phyloP scores from a whole-genome alignment of 2,888 invertebrate species.

The Heliothis peltigera region DNA sequence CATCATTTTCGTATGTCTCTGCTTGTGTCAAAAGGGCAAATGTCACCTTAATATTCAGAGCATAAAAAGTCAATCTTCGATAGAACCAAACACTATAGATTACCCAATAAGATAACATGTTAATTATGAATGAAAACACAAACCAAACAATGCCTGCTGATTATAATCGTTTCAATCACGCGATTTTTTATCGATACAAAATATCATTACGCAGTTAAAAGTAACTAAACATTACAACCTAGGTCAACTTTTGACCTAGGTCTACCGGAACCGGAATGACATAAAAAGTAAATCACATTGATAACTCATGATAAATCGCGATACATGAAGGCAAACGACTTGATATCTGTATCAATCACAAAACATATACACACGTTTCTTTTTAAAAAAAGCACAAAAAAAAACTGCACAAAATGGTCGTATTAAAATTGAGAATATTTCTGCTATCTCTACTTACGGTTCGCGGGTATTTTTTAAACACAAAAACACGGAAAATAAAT shows the following conservation, averaged over 20 bases:
- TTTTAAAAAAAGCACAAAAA: constrained; percentile 24
- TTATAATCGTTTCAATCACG: constrained; percentile 33
- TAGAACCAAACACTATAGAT: constrained; percentile 11
- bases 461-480: constrained; percentile 64
- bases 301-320: constrained; percentile 48
- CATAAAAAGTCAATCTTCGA: not conserved
- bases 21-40: not conserved
- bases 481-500: constrained; percentile 73
- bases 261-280: constrained; percentile 52
- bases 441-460: constrained; percentile 58
- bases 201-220: constrained; percentile 11
- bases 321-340: constrained; percentile 55
- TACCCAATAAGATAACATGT: constrained; percentile 1
- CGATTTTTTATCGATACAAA: constrained; percentile 14
- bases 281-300: constrained; percentile 62
- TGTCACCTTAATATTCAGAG: not conserved
- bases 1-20: not conserved
- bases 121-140: constrained; percentile 38
- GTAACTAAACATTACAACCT: constrained; percentile 43
- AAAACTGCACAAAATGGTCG: constrained; percentile 52
- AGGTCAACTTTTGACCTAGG: constrained; percentile 61
- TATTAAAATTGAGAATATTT: constrained; percentile 20
- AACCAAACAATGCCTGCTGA: constrained; percentile 27
- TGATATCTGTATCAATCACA: constrained; percentile 54
- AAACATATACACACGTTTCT: constrained; percentile 46